Evolutionary conservation across 2,113 vertebrate genomes (phyloP), one percentile per base, ranked within the genome.

Genomic region (Rhabdornis inornatus): DNA sequence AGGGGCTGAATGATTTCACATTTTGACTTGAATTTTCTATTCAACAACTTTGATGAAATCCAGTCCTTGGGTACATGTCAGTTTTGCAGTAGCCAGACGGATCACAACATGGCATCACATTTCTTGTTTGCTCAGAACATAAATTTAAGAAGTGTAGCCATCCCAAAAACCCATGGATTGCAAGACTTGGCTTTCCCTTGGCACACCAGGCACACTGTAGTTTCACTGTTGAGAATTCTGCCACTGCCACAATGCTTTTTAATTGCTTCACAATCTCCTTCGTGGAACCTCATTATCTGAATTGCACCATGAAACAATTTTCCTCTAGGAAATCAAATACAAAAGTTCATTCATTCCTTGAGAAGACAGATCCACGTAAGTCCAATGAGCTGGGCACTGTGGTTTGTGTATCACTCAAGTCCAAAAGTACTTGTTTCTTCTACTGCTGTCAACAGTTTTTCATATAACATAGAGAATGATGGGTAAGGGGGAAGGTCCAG

Each of bases 401-500:
- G 95, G 90, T 96, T 95, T 92, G 89, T 69, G 66, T 95, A 83
- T 98, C 96, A 99, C 97, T 99, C 99, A 88, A 99, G 98, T 97
- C 99, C 99, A 83, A 99, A 99, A 31, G 99, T 99, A 98, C 99
- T 99, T 10, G 99, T 99, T 92, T 99, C 99, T 97, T 99, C 99
- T 20, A 99, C 99, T 24, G 99, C 99, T 23, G 99, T 99, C 94
- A 99, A 97, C 98, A 99, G 97, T 97, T 99, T 99, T 98, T 99
- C 99, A 50, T 99, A 99, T 47, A 99, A 97, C 99, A 99, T 99
- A 95, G 99, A 99, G 98, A 99, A 99, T 72, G 99, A 99, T 13
- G 99, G 99, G 91, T 99, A 99, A 1, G 99, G 99, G 13, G 99
- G 99, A 63, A 99, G 99, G 97, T 99, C 99, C 98, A 99, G 98